Conservation (phyloP, 1,140 invertebrate species). For the Aphaenogaster ashmeadi region DNA sequence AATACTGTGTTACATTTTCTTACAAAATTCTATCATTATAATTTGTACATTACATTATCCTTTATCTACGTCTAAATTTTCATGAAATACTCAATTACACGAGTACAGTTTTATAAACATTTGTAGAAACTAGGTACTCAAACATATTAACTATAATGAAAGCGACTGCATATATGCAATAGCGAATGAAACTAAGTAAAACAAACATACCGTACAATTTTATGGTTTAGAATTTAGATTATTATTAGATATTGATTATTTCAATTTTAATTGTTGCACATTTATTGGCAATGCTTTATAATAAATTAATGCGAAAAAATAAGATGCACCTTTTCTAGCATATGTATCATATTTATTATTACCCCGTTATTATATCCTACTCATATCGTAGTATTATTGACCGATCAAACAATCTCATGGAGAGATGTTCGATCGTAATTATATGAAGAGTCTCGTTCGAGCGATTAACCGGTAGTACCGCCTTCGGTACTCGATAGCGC, state of each 20-base stretch:
- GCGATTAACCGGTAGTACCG: too few relatives aligned
- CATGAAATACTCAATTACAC: constrained; percentile 39
- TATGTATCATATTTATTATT: constrained; percentile 7
- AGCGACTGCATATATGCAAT: background rate
- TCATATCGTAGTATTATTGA: background rate
- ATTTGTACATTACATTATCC: background rate
- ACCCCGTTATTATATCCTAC: background rate
- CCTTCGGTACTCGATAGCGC: too few relatives aligned
- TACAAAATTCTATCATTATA: constrained; percentile 5
- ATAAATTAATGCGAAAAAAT: constrained; percentile 68
- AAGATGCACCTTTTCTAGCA: background rate
- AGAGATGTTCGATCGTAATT: too few relatives aligned
- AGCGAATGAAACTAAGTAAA: constrained; percentile 46
- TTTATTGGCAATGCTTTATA: constrained; percentile 71
- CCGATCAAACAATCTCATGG: too few relatives aligned
- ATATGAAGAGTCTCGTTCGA: too few relatives aligned
- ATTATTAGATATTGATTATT: constrained; percentile 70
- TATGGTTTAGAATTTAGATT: constrained; percentile 47
- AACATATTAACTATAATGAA: constrained; percentile 17
- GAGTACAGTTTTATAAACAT: constrained; percentile 30
- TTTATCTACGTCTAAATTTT: constrained; percentile 24
- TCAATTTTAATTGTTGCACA: constrained; percentile 73
- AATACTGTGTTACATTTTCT: constrained; percentile 27
- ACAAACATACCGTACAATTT: constrained; percentile 59
- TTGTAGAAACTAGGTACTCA: constrained; percentile 9